Base-by-base conservation (phyloP, 2,797 vertebrate genomes). In the Aulostomus chinensis region DNA sequence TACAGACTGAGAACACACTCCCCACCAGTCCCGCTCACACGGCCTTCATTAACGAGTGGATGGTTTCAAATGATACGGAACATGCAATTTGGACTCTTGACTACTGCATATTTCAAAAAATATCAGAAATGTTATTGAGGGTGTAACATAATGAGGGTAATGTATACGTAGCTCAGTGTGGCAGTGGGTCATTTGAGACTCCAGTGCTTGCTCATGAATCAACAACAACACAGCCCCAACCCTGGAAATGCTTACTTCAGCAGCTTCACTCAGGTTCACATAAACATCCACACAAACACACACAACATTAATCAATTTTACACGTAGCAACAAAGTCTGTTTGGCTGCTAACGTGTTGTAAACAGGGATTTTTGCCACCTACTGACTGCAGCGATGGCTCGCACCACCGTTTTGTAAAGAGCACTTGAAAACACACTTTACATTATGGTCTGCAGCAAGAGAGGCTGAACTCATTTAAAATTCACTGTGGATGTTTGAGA, bases 181-280 rank as follows among this genome's bases (percentile, higher is more conserved):
- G 74, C 79, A 86, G 78, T 86, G 55, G 83, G 83, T 83, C 83
- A 78, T 48, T 63, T 32, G 36, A 71, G 57, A 59, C 59, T 68
- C 36, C 32, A 14, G 29, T 21, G 64, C 49, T 37, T 34, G 49
- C 33, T 47, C 50, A 76, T 78, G 64, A 73, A 71, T 77, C 66
- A 66, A 75, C 65, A 68, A 55, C 76, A 61, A 76, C 80, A 73
- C 68, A 70, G 65, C 57, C 64, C 60, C 64, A 73, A 36, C 61
- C 51, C 33, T 29, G 17, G 49, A 69, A 73, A 34, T 28, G 74
- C 69, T 74, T 57, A 64, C 60, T 52, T 69, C 81, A 68, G 75
- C 78, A 55, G 39, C 34, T 58, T 42, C 18, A 24, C n/a, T 21
- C 12, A 40, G 43, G 30, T 29, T 32, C 59, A 31, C 28, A 5